Percentiles rank a stretch among this genome's conserved stretches.
Evolutionary conservation across 2,888 invertebrate genomes (phyloP).

Genomic region (Hemistola chrysoprasaria): DNA sequence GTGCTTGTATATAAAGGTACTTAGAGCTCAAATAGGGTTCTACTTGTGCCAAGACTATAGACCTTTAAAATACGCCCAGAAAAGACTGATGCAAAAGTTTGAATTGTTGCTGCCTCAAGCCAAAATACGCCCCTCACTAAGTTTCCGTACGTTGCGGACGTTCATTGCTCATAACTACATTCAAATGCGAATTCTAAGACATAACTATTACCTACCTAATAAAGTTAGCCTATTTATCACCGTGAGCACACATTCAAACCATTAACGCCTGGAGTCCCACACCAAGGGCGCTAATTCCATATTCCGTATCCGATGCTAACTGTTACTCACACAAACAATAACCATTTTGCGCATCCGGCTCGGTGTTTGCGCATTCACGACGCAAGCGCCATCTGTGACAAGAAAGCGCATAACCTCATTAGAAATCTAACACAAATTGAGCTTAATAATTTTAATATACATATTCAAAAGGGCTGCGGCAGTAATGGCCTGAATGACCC

Average conservation of each 20-base stretch:
- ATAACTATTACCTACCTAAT: conserved; percentile 23
- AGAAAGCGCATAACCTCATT: conserved; percentile 82
- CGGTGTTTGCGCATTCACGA: conserved; percentile 70
- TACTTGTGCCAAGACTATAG: too few species aligned
- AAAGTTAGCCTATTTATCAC: conserved; percentile 36
- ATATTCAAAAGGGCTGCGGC: conserved; percentile 78
- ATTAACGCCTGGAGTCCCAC: conserved; percentile 47
- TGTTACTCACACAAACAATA: conserved; percentile 60
- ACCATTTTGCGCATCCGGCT: conserved; percentile 80
- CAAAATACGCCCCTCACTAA: too few species aligned
- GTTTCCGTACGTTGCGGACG: too few species aligned
- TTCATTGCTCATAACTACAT: neutral
- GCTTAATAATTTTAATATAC: conserved; percentile 81
- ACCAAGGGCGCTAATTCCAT: conserved; percentile 52
- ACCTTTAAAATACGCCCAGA: too few species aligned
- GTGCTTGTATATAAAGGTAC: too few species aligned
- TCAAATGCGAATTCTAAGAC: conserved; percentile 9
- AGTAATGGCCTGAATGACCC: conserved; percentile 80
- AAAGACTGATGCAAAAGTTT: too few species aligned
- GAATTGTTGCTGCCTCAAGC: too few species aligned
- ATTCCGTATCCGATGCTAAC: conserved; percentile 63
- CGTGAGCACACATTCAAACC: conserved; percentile 21
- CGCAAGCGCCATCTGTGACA: conserved; percentile 75
- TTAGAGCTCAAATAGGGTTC: too few species aligned
- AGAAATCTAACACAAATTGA: conserved; percentile 79